Conservation (phyloP, 2,797 vertebrate genomes). For the Poeciliopsis turneri region DNA sequence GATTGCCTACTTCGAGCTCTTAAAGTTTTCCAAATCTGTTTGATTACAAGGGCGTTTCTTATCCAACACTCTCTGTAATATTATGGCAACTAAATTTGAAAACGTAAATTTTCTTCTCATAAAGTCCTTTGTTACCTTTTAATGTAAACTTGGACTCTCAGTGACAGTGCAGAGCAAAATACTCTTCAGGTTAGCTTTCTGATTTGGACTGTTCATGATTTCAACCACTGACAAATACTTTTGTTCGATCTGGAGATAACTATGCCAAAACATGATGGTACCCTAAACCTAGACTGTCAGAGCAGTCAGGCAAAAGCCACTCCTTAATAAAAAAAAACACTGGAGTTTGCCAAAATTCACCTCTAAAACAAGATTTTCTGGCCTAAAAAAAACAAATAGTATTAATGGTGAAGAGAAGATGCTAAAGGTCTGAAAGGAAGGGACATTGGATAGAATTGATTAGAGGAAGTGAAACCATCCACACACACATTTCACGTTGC, state of each 20-base stretch:
- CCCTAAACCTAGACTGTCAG: not conserved
- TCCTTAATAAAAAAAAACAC: no score
- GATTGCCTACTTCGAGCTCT: not conserved
- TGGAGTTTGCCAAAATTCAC: no score
- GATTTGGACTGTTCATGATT: not conserved
- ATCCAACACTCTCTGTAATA: not conserved
- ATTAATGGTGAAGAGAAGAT: slow-evolving; percentile 10
- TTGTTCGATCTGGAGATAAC: not conserved
- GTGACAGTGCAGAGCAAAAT: not conserved
- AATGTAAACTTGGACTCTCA: not conserved
- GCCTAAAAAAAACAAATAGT: not conserved
- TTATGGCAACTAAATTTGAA: not conserved
- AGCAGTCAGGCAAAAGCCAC: no score
- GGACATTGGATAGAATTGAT: slow-evolving; percentile 26
- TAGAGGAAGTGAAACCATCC: slow-evolving; percentile 36
- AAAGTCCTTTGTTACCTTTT: not conserved
- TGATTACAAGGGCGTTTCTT: not conserved
- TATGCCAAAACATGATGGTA: not conserved
- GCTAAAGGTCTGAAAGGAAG: slow-evolving; percentile 16
- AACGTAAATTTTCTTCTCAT: not conserved
- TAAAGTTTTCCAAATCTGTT: not conserved
- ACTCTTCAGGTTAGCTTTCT: not conserved
- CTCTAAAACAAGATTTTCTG: no score
- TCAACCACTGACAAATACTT: not conserved
- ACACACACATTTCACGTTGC: slow-evolving; percentile 49